Evolutionary conservation across 1,140 invertebrate species (phyloP).

Genomic region (Euwallacea fornicatus): DNA sequence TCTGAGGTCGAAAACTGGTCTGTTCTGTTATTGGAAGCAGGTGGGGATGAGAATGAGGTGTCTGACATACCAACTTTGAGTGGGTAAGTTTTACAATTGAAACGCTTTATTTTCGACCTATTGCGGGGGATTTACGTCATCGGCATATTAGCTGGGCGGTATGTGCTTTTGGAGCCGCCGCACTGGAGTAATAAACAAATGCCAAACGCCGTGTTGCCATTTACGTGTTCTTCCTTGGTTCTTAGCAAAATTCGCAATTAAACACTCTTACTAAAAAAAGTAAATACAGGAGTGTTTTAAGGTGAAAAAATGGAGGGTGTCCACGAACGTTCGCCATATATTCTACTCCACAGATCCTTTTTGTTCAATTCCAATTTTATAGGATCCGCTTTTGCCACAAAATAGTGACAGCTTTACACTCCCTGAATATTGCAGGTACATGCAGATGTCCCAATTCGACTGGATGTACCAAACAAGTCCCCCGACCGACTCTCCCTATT

Average conservation of each 20-base stretch:
- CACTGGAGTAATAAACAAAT: too few species aligned
- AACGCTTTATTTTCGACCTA: neutral
- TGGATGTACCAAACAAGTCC: constrained; percentile 92
- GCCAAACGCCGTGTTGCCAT: too few species aligned
- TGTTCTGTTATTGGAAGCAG: constrained; percentile 81
- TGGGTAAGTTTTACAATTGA: constrained; percentile 49
- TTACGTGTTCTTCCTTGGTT: too few species aligned
- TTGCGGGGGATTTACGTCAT: neutral
- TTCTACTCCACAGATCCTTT: neutral
- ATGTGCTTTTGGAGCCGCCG: too few species aligned
- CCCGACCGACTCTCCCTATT: constrained; percentile 72
- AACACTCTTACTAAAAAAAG: too few species aligned
- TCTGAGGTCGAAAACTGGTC: constrained; percentile 79
- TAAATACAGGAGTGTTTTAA: too few species aligned
- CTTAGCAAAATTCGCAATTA: too few species aligned
- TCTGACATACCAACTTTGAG: constrained; percentile 76
- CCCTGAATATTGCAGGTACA: constrained; percentile 54
- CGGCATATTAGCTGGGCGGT: too few species aligned
- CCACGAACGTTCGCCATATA: too few species aligned
- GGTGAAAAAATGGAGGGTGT: too few species aligned
- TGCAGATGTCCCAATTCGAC: constrained; percentile 79
- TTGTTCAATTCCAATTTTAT: neutral
- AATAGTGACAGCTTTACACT: too few species aligned
- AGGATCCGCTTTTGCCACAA: neutral
- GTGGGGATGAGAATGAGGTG: constrained; percentile 78